Conservation (phyloP, 2,113 vertebrate species). For the Psephotus haematonotus region DNA sequence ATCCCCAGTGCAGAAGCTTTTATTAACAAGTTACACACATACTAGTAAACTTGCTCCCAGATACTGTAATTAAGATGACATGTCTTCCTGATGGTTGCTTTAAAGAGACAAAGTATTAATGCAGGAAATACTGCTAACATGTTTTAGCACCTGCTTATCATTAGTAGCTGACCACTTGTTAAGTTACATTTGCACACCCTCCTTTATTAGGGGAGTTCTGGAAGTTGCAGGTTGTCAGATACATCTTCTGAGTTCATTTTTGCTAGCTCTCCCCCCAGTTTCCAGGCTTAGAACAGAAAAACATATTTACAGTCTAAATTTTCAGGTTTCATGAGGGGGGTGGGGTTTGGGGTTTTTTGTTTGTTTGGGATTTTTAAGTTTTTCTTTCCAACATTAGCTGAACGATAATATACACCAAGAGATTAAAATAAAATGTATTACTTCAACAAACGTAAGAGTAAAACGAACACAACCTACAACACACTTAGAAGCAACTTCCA, state of each 20-base stretch:
- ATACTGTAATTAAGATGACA: conserved; percentile 2
- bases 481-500: background rate
- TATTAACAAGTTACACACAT: background rate
- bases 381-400: background rate
- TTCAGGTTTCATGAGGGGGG: background rate
- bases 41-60: background rate
- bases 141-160: conserved; percentile 29
- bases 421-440: background rate
- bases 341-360: background rate
- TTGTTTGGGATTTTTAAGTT: background rate
- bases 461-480: background rate
- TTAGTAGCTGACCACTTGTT: background rate
- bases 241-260: background rate
- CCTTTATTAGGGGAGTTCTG: background rate
- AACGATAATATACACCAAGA: background rate
- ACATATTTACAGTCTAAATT: background rate
- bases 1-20: background rate
- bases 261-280: background rate
- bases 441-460: background rate
- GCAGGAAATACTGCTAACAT: conserved; percentile 1
- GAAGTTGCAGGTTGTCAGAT: background rate
- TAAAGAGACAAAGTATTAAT: conserved; percentile 13
- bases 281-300: background rate
- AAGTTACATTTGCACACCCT: background rate
- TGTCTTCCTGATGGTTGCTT: background rate